Base-by-base conservation (phyloP, 2,888 invertebrate genomes). In the Molorchus minor region DNA sequence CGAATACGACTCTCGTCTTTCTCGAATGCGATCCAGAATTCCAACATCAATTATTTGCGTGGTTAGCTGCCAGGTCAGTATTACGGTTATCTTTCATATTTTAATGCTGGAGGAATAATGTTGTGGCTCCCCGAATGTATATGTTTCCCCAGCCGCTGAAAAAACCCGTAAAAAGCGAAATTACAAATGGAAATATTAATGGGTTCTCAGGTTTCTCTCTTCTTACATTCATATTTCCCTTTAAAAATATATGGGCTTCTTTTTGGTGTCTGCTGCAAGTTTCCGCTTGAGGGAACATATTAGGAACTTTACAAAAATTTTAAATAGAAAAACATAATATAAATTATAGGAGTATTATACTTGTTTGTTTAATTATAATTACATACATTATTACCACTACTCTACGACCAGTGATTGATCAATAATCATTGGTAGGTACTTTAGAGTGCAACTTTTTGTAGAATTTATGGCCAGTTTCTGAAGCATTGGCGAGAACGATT, bases 121-220 rank as follows among this genome's bases (percentile, higher is more conserved):
- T 74, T 74, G 74, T 70, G 74, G 74, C 71, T 68, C 67, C 66
- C 69, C 69, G 67, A 70, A 69, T 65, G 65, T 71, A 62, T 65
- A 69, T 65, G 64, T 60, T 64, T 67, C 72, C 71, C 72, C 51
- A 54, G 70, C 58, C 56, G 25, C 45, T 19, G 58, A 43, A 61
- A 59, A 61, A 65, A 62, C 56, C 49, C 62, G 67, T 68, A 68
- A 69, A 71, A 68, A 64, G 58, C 68, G 65, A 72, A 70, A 74
- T 73, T 73, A 68, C 75, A 71, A 71, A 71, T 68, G 68, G 72
- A 75, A 73, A 73, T 73, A 75, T 74, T 74, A 68, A 74, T 74
- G 70, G 63, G 62, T 61, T 64, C 58, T 65, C 63, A 62, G 62
- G 61, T 67, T 67, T 60, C 63, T 19, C 47, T 46, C 57, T 61